Conservation (phyloP, 2,113 vertebrate species). For the Piaya cayana region DNA sequence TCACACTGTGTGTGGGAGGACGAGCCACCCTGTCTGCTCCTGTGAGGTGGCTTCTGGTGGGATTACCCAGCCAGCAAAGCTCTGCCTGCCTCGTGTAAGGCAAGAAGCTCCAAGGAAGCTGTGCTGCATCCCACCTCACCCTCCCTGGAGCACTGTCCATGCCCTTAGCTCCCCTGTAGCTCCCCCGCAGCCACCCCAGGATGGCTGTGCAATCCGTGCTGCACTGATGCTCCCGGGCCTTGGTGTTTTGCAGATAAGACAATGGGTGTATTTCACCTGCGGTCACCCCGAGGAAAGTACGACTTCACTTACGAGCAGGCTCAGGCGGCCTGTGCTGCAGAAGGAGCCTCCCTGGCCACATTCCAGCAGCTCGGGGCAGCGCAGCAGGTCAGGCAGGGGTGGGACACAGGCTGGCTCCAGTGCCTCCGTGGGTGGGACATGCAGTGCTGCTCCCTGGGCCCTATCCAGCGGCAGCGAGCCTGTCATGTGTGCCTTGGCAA, state of each 20-base stretch:
- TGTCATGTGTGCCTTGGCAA: fast-evolving
- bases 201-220: not conserved
- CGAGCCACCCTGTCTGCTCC: not conserved
- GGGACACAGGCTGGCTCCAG: not conserved
- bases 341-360: conserved; percentile 84
- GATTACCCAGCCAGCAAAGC: not conserved
- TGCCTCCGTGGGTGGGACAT: not conserved
- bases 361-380: conserved; percentile 87
- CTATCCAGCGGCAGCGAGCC: fast-evolving
- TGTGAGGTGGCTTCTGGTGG: not conserved
- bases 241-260: conserved; percentile 80
- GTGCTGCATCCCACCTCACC: not conserved
- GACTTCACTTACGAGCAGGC: conserved; percentile 86
- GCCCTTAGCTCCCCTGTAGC: not conserved
- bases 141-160: not conserved
- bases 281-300: conserved; percentile 82
- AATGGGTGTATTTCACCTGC: conserved; percentile 90
- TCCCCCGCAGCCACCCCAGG: fast-evolving
- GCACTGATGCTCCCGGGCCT: not conserved
- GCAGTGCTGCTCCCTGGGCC: not conserved
- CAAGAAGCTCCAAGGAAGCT: not conserved
- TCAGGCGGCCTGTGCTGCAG: conserved; percentile 74
- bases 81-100: not conserved
- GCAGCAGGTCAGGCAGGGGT: conserved; percentile 84
- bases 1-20: fast-evolving